phyloP scores from a whole-genome alignment of 1,140 invertebrate species.

The Halesus radiatus region DNA sequence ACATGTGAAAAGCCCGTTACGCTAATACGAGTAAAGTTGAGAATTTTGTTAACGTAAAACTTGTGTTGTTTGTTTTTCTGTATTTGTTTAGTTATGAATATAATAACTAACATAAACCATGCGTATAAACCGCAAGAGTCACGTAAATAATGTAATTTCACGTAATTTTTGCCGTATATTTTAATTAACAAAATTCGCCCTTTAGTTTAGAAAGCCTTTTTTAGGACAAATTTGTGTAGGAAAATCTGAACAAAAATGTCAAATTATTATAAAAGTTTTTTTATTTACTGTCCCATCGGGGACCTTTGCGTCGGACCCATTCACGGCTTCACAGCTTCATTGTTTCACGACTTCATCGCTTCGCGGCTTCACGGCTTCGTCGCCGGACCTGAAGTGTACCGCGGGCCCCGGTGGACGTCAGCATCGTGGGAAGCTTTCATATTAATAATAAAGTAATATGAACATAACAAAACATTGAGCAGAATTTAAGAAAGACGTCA shows the following conservation, averaged over 20 bases:
- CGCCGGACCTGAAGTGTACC: too few relatives aligned
- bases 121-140: neutral
- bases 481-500: too few relatives aligned
- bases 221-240: neutral
- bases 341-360: neutral
- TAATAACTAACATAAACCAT: too few relatives aligned
- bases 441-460: too few relatives aligned
- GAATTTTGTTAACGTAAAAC: too few relatives aligned
- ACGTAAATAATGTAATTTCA: neutral
- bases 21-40: too few relatives aligned
- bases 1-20: too few relatives aligned
- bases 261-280: slow-evolving; percentile 33
- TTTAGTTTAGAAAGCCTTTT: neutral
- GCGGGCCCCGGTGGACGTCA: too few relatives aligned
- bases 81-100: too few relatives aligned
- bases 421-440: too few relatives aligned
- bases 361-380: neutral
- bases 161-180: slow-evolving; percentile 8
- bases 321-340: neutral
- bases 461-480: too few relatives aligned
- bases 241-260: slow-evolving; percentile 41
- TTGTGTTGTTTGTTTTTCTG: too few relatives aligned
- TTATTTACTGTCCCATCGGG: slow-evolving; percentile 33
- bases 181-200: slow-evolving; percentile 4
- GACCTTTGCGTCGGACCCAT: neutral